A percentile compares a stretch with the other conserved stretches of the same genome.
phyloP scores from a whole-genome alignment of 2,113 vertebrate species.

The Synchiropus splendidus region DNA sequence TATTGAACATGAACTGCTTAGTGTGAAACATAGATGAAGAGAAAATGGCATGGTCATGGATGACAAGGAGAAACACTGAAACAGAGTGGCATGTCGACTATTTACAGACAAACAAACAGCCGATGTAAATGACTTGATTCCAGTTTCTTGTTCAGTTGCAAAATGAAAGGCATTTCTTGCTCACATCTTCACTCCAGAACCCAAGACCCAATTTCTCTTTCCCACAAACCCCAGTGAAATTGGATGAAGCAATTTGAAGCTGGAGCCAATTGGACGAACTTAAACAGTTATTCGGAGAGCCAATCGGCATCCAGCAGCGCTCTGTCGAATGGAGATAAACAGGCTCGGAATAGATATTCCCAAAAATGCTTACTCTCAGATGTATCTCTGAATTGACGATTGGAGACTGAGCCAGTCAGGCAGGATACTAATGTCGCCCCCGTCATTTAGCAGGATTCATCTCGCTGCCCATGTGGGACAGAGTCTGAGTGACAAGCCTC shows the following conservation, averaged over 20 bases:
- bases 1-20: no score
- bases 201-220: constrained; percentile 10
- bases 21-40: no score
- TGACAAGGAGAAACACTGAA: no score
- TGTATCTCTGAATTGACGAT: constrained; percentile 36
- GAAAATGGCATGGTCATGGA: no score
- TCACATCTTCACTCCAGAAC: constrained; percentile 9
- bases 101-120: no score
- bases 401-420: constrained; percentile 59
- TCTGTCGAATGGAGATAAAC: constrained; percentile 34
- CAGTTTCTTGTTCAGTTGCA: no score
- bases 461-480: constrained; percentile 69
- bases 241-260: constrained; percentile 16
- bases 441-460: constrained; percentile 66
- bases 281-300: constrained; percentile 19
- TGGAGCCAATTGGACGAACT: constrained; percentile 11
- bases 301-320: constrained; percentile 25
- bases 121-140: no score
- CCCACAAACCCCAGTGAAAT: constrained; percentile 10
- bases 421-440: constrained; percentile 46
- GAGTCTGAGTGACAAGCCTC: constrained; percentile 63
- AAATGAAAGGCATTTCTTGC: constrained; percentile 1
- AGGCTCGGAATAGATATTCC: constrained; percentile 21
- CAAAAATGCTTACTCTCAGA: constrained; percentile 32
- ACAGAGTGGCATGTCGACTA: no score